Base-by-base conservation (phyloP, 2,113 vertebrate genomes). In the Butorides virescens region DNA sequence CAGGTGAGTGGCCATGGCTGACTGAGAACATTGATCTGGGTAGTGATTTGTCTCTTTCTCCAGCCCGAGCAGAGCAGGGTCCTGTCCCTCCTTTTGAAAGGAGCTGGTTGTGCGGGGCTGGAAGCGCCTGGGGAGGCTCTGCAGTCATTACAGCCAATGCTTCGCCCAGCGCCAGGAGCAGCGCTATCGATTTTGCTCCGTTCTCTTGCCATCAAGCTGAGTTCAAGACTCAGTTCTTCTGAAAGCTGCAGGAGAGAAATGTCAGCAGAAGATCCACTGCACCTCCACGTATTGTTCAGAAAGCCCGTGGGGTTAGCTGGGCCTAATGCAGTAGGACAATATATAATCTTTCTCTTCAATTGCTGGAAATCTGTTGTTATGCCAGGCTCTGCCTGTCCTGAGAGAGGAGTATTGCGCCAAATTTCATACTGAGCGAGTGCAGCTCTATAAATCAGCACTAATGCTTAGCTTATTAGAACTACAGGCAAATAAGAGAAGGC, bases 381-480 rank as follows among this genome's bases (percentile, higher is more conserved):
- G 59, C 75, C 66, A 77, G 77, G 87, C 74, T 88, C 62, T 94
- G 49, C 11, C 62, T 85, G 70, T 83, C 87, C 91, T 77, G 67
- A 80, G 87, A 92, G 71, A 74, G 56, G 15, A 42, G 4, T 42
- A 15, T n/a, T 26, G 61, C 79, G 82, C 90, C 92, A 94, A 65
- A 76, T 92, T 89, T 73, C 65, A 36, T 91, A 61, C 32, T 42
- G 66, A 92, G 53, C 44, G 68, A 82, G 25, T 53, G 61, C 68
- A 62, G 66, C n/a, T 88, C 65, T 83, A 3, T 79, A 92, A 92
- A 76, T 91, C 81, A 87, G 46, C 52, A 52, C 77, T 90, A 95
- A 86, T 82, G 86, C 37, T 90, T 81, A 56, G 83, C 83, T 94
- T 86, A 39, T 86, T 93, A 89, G 91, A 87, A 70, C 53, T 83